Evolutionary conservation across 2,888 invertebrate genomes (phyloP).

Genomic region (Hyposoter dolosus): DNA sequence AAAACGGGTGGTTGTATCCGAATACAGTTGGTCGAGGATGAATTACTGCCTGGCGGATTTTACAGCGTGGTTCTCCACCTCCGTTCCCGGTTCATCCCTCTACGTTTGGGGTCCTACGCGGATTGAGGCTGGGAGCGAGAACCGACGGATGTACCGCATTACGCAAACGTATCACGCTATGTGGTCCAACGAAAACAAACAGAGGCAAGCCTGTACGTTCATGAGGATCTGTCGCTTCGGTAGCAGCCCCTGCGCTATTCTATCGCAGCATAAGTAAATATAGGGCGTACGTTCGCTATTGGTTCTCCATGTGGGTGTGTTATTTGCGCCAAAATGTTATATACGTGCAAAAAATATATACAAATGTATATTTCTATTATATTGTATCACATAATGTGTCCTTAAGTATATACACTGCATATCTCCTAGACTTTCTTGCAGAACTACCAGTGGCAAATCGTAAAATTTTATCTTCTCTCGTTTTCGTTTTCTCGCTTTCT

Average conservation of each 20-base stretch:
- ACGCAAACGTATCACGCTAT: slow-evolving; percentile 85
- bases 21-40: slow-evolving; percentile 78
- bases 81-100: slow-evolving; percentile 66
- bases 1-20: slow-evolving; percentile 71
- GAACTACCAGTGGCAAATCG: slow-evolving; percentile 34
- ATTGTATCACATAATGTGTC: slow-evolving; percentile 33
- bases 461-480: slow-evolving; percentile 63
- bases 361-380: slow-evolving; percentile 10
- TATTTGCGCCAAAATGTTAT: background rate
- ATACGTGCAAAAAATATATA: background rate
- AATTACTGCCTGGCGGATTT: slow-evolving; percentile 81
- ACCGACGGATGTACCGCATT: slow-evolving; percentile 80
- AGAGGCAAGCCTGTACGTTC: slow-evolving; percentile 75
- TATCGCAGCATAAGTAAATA: slow-evolving; percentile 80
- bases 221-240: slow-evolving; percentile 65
- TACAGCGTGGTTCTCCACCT: slow-evolving; percentile 67
- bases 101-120: slow-evolving; percentile 65
- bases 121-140: slow-evolving; percentile 62
- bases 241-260: slow-evolving; percentile 70
- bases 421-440: slow-evolving; percentile 24
- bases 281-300: slow-evolving; percentile 53
- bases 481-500: slow-evolving; percentile 43
- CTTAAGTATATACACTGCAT: slow-evolving; percentile 16
- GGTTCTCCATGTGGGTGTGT: slow-evolving; percentile 9
- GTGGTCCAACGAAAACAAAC: slow-evolving; percentile 84